Evolutionary conservation across 2,797 vertebrate species (phyloP).

Genomic region (Microctenopoma steveboyesi): DNA sequence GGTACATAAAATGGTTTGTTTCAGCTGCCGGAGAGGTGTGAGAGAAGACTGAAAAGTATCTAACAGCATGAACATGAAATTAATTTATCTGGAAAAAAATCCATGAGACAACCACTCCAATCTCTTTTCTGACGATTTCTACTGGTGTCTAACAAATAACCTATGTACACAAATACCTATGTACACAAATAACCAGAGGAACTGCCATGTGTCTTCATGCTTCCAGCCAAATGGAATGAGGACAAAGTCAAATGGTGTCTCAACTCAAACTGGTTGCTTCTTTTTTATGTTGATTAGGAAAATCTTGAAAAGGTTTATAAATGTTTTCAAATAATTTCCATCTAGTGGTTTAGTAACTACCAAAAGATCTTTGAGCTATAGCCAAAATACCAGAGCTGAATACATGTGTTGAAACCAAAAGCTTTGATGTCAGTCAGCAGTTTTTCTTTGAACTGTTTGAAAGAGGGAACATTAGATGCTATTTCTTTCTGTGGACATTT

Average conservation of each 20-base stretch:
- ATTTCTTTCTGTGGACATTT: not conserved
- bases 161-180: conserved; percentile 27
- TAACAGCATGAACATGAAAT: conserved; percentile 20
- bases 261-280: conserved; percentile 17
- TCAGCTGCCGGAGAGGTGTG: conserved; percentile 30
- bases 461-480: not conserved
- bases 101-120: conserved; percentile 40
- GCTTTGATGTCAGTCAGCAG: not conserved
- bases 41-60: conserved; percentile 29
- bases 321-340: conserved; percentile 13
- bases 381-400: conserved; percentile 7
- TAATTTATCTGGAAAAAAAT: conserved; percentile 56
- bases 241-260: conserved; percentile 13
- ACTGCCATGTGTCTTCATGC: conserved; percentile 6
- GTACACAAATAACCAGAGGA: conserved; percentile 31
- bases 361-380: not conserved
- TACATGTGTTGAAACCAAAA: conserved; percentile 9
- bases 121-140: conserved; percentile 24
- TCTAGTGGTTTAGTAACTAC: not conserved
- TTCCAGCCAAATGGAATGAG: conserved; percentile 15
- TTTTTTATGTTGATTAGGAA: conserved; percentile 9
- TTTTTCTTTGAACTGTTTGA: not conserved
- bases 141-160: conserved; percentile 38
- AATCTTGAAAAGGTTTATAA: conserved; percentile 29
- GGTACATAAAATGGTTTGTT: conserved; percentile 16